Percentiles rank a stretch among this genome's conserved stretches.
phyloP scores from a whole-genome alignment of 2,113 vertebrate genomes.

The Glaucomys volans region DNA sequence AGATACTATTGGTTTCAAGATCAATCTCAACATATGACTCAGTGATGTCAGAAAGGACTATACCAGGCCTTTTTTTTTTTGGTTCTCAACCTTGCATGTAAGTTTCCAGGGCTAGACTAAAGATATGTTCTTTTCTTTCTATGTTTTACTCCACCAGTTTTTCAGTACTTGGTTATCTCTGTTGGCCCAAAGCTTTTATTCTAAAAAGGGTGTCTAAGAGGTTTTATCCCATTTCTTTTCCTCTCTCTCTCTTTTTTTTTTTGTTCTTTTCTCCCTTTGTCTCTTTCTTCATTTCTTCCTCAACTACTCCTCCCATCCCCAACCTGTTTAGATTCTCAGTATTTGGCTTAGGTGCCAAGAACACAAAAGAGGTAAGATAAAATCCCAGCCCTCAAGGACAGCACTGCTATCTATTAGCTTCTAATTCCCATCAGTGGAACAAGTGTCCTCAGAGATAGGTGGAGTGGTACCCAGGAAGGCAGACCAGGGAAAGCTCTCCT shows the following conservation, averaged over 20 bases:
- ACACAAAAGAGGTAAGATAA: background rate
- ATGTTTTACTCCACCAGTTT: background rate
- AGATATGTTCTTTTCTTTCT: background rate
- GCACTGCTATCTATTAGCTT: background rate
- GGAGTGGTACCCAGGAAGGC: background rate
- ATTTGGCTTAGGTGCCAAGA: background rate
- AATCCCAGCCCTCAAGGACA: background rate
- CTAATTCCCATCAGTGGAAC: background rate
- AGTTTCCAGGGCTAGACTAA: background rate
- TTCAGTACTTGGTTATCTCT: background rate
- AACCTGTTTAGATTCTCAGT: background rate
- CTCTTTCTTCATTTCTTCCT: background rate
- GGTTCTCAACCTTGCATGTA: background rate
- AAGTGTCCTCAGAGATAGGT: background rate
- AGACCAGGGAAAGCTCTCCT: background rate
- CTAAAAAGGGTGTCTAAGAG: background rate
- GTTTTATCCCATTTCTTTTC: background rate
- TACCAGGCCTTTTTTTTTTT: background rate
- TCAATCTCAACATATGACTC: background rate
- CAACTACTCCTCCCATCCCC: background rate
- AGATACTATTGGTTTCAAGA: constrained; percentile 59
- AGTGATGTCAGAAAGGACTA: background rate
- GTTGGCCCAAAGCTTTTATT: background rate
- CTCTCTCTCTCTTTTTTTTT: background rate
- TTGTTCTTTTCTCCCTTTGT: background rate